Base-by-base conservation (phyloP, 2,113 vertebrate genomes). In the Dascyllus trimaculatus region DNA sequence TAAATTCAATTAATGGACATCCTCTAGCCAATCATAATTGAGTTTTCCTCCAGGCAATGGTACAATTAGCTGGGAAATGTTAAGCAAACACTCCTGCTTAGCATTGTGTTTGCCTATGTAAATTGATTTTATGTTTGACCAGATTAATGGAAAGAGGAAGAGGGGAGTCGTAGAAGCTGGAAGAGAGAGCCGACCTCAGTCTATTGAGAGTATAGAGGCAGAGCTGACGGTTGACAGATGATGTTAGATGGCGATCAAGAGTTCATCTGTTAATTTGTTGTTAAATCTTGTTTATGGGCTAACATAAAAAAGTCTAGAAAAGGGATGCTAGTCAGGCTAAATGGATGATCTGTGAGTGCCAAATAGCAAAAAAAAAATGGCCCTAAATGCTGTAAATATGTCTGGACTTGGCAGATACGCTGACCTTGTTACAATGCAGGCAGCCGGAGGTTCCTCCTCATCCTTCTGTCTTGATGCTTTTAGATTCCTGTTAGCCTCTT, bases 1-100 rank as follows among this genome's bases (percentile, higher is more conserved):
- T 84, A 40, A 75, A 85, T 88, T 63, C 40, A 82, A 90, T 88
- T 81, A 82, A 83, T 71, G 69, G 67, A 85, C 75, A 80, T 89
- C 84, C 84, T 87, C 69, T 11, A 40, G 65, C 54, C 52, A 45
- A 57, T 75, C 65, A 35, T 89, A 90, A 89, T 80, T 59, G 72
- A 82, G 70, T 88, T 82, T 61, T 15, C 63, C 53, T 51, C 8
- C n/a, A 71, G 62, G 65, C 70, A 49, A 63, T 25, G 61, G 70
- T 43, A n/a, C 67, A 84, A 83, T 82, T 74, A 81, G 80, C 80
- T 57, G 72, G 48, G n/a, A 40, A 79, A 82, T 46, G 69, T 75
- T 69, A 53, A 82, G 76, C 63, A 87, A 85, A 85, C 66, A 38
- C 38, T 13, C 1, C 52, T 22, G 64, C 52, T 32, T 11, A 11